Percentiles rank a stretch among this genome's conserved stretches.
Evolutionary conservation across 2,888 invertebrate species (phyloP).

Genomic region (Chydorus sphaericus): DNA sequence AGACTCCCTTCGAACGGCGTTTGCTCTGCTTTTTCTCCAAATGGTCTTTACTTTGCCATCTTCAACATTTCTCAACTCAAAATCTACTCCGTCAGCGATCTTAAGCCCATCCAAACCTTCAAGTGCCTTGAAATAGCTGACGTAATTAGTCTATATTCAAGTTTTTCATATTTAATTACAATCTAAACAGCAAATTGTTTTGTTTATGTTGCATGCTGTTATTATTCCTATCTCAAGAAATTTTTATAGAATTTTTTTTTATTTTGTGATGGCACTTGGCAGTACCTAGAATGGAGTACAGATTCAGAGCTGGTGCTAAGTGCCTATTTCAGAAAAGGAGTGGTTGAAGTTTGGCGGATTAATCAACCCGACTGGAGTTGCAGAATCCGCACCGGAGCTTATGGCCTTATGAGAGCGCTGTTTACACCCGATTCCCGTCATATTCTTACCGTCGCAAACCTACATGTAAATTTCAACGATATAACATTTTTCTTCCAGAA

Average conservation of each 20-base stretch:
- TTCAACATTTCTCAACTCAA: not conserved
- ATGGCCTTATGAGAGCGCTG: not conserved
- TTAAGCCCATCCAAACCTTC: not conserved
- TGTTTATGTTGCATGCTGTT: not conserved
- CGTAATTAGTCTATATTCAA: not conserved
- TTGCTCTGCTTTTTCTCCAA: constrained; percentile 3
- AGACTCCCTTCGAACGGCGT: constrained; percentile 2
- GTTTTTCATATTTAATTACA: too few species aligned
- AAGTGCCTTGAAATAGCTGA: not conserved
- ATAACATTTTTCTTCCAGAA: too few species aligned
- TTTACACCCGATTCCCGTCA: constrained; percentile 7
- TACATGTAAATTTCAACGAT: not conserved
- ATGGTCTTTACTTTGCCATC: constrained; percentile 3
- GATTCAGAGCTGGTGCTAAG: constrained; percentile 11
- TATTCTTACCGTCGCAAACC: not conserved
- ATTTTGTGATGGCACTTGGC: too few species aligned
- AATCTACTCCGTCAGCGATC: not conserved
- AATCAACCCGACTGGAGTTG: constrained; percentile 5
- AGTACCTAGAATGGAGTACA: constrained; percentile 7
- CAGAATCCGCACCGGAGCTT: not conserved
- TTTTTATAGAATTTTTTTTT: not conserved
- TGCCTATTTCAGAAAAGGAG: not conserved
- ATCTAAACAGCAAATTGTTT: too few species aligned
- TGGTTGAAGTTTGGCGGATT: constrained; percentile 1
- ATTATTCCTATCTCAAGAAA: not conserved